phyloP scores from a whole-genome alignment of 2,113 vertebrate species.

The Charina bottae region DNA sequence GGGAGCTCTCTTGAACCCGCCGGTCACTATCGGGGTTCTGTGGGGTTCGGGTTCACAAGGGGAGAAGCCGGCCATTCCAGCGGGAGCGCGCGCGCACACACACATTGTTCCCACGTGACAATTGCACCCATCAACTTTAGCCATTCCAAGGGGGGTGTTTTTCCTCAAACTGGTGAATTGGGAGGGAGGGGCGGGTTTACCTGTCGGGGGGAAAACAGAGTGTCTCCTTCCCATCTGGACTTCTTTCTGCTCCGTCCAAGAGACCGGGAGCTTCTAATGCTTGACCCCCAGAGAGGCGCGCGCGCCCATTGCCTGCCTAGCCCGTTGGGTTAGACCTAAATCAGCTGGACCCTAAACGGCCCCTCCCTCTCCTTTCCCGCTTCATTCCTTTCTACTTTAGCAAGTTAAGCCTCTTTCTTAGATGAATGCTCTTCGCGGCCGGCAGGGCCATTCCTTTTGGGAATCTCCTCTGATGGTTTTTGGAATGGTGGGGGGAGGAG shows the following conservation, averaged over 20 bases:
- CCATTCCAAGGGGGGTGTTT: conserved; percentile 40
- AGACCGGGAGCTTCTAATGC: not conserved
- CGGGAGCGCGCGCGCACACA: conserved; percentile 30
- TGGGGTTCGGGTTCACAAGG: not conserved
- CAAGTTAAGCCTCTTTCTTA: conserved; percentile 25
- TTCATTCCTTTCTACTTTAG: conserved; percentile 35
- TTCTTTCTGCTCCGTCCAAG: conserved; percentile 29
- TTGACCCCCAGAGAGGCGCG: not conserved
- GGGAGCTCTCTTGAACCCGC: not conserved
- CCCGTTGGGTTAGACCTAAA: conserved; percentile 32
- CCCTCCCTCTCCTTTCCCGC: not conserved
- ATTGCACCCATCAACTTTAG: conserved; percentile 17
- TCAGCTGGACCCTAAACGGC: conserved; percentile 32
- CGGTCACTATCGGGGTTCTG: conserved; percentile 45
- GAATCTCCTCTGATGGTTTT: not conserved
- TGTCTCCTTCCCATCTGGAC: conserved; percentile 11
- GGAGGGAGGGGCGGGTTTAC: conserved; percentile 66
- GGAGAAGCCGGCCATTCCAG: not conserved
- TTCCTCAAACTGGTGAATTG: not conserved
- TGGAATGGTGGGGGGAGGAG: not conserved
- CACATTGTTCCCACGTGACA: conserved; percentile 78
- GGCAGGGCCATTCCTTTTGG: not conserved
- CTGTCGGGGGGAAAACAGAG: conserved; percentile 64
- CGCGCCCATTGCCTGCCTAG: not conserved
- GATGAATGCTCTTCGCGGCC: not conserved